Evolutionary conservation across 1,140 invertebrate genomes (phyloP).

Genomic region (Tetranychus cinnabarinus): DNA sequence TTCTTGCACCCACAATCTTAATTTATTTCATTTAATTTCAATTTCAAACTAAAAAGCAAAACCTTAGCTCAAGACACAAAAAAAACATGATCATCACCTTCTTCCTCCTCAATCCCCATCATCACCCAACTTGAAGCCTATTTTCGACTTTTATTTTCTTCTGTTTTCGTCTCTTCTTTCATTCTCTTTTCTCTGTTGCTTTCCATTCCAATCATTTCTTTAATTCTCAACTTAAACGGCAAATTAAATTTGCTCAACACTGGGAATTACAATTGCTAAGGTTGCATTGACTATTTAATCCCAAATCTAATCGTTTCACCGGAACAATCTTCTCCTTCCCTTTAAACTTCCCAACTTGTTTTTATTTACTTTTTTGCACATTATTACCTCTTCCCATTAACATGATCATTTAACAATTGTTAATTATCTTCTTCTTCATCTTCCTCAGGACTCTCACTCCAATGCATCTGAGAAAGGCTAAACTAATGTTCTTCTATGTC

Average conservation of each 20-base stretch:
- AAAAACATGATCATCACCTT: too few relatives aligned
- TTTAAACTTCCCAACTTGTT: neutral
- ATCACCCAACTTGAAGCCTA: too few relatives aligned
- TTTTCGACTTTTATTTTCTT: too few relatives aligned
- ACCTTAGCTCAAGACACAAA: too few relatives aligned
- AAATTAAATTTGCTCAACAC: neutral
- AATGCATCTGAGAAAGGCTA: conserved; percentile 98
- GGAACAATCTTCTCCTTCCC: neutral
- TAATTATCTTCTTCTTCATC: conserved; percentile 9
- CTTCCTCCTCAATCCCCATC: too few relatives aligned
- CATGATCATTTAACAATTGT: neutral
- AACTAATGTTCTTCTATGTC: conserved; percentile 99
- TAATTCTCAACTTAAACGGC: neutral
- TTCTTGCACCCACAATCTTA: too few relatives aligned
- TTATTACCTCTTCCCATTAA: neutral
- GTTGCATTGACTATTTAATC: neutral
- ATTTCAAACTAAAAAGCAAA: too few relatives aligned
- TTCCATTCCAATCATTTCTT: too few relatives aligned
- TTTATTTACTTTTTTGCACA: neutral
- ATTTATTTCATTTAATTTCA: too few relatives aligned
- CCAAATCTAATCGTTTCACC: neutral
- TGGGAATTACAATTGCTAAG: neutral
- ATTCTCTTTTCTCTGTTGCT: too few relatives aligned
- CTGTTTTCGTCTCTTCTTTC: too few relatives aligned
- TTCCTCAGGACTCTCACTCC: conserved; percentile 65